Percentiles rank a stretch among this genome's conserved stretches.
Conservation (phyloP, 2,888 invertebrate genomes). For the Saturnia japonica region DNA sequence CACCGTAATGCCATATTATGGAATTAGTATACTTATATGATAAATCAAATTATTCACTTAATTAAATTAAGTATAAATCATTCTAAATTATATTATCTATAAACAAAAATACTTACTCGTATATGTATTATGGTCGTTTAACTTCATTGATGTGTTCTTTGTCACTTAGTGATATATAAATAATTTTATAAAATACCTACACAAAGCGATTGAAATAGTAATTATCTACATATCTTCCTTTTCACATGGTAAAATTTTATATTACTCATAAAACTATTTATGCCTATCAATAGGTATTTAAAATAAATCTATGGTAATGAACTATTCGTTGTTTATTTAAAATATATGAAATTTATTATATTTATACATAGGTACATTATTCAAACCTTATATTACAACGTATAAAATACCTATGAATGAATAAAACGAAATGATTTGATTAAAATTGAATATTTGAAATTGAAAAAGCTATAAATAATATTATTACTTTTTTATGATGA, state of each 20-base stretch:
- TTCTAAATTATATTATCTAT: conserved; percentile 56
- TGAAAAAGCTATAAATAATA: not conserved
- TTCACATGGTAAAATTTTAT: conserved; percentile 47
- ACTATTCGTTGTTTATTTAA: conserved; percentile 44
- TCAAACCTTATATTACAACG: not conserved
- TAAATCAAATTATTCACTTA: conserved; percentile 49
- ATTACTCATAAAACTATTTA: conserved; percentile 34
- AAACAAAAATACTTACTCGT: conserved; percentile 28
- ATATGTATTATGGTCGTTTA: conserved; percentile 35
- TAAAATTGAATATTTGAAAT: not conserved
- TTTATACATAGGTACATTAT: not conserved
- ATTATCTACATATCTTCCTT: conserved; percentile 73
- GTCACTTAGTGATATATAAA: conserved; percentile 60
- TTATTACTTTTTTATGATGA: not conserved
- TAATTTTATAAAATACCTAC: not conserved
- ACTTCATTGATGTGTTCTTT: conserved; percentile 47
- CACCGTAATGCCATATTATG: conserved; percentile 7
- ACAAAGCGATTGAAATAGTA: conserved; percentile 52
- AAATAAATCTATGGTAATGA: conserved; percentile 31
- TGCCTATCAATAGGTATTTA: conserved; percentile 38
- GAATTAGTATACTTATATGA: conserved; percentile 21
- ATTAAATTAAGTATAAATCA: conserved; percentile 70
- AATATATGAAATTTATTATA: conserved; percentile 37
- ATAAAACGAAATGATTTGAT: conserved; percentile 8
- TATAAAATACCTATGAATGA: not conserved